Evolutionary conservation across 2,113 vertebrate genomes (phyloP).

Genomic region (Triplophysa tibetana): DNA sequence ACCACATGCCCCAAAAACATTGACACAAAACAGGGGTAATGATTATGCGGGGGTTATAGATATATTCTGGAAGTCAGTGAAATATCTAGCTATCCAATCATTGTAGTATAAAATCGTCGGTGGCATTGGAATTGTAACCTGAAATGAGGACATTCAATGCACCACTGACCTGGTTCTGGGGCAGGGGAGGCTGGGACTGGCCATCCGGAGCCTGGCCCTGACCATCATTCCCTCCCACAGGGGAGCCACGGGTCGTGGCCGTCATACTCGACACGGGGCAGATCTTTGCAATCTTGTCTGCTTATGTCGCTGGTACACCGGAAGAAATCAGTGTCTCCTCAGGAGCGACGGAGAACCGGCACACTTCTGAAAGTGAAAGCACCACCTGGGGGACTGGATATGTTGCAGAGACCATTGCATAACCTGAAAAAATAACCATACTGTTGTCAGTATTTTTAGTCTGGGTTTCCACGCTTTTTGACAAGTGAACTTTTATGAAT

Average conservation of each 20-base stretch:
- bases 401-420: conserved; percentile 99
- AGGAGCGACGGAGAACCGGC: conserved; percentile 90
- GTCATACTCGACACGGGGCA: conserved; percentile 99
- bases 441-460: conserved; percentile 5
- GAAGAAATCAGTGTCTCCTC: conserved; percentile 98
- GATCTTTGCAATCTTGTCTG: conserved; percentile 99
- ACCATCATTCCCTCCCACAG: conserved; percentile 98
- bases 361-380: conserved; percentile 90
- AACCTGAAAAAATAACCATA: conserved; percentile 75
- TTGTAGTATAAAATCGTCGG: background rate
- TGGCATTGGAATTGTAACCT: background rate
- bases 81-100: background rate
- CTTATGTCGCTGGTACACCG: conserved; percentile 94
- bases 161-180: conserved; percentile 93
- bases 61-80: no score
- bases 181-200: conserved; percentile 96
- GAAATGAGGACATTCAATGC: background rate
- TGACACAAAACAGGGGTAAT: no score
- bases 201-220: conserved; percentile 99
- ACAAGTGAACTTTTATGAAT: background rate
- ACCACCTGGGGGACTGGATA: conserved; percentile 94
- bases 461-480: background rate
- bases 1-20: no score
- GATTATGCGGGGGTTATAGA: no score
- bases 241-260: conserved; percentile 99